Base-by-base conservation (phyloP, 1,140 invertebrate species). In the Zeugodacus cucurbitae region DNA sequence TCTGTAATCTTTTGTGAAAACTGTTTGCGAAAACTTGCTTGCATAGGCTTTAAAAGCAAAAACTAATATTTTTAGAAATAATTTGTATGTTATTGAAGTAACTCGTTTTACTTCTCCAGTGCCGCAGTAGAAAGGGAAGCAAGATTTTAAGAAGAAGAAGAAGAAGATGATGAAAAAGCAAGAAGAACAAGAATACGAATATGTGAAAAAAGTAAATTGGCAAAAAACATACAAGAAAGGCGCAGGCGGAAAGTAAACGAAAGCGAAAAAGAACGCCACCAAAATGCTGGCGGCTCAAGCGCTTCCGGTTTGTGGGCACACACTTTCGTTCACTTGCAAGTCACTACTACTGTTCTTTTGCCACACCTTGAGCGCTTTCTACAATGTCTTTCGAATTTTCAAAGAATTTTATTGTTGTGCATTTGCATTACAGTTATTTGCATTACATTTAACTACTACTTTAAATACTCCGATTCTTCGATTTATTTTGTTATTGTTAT, bases 281-380 rank as follows among this genome's bases (percentile, higher is more conserved):
- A 82, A 82, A 74, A 82, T 29, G 74, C 74, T 82, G 41, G 41
- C 74, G 48, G 74, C 74, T 82, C 74, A 82, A n/a, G n/a, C n/a
- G 74, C 74, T 82, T 82, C 41, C 74, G 41, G 41, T 82, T 82
- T 82, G 74, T 82, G 74, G 74, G 74, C 74, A 82, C 74, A 82
- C 74, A 17, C 37, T 48, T 48, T 82, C 22, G 44, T 82, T 82
- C 41, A 82, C 34, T 82, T 22, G 70, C 22, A 74, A 74, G 34
- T 74, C 34, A 74, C 34, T 74, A 74, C 34, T 74, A 44, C 26
- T 14, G 17, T 54, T 6, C 11, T 70, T 26, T 82, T 48, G 11
- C 74, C 41, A 82, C 70, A 74, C 37, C 41, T 82, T 48, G 48
- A 48, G 10, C 34, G 41, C 20, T 78, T 29, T 37, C 44, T 82